Conservation (phyloP, 2,888 invertebrate species). For the Oxytorus armatus region DNA sequence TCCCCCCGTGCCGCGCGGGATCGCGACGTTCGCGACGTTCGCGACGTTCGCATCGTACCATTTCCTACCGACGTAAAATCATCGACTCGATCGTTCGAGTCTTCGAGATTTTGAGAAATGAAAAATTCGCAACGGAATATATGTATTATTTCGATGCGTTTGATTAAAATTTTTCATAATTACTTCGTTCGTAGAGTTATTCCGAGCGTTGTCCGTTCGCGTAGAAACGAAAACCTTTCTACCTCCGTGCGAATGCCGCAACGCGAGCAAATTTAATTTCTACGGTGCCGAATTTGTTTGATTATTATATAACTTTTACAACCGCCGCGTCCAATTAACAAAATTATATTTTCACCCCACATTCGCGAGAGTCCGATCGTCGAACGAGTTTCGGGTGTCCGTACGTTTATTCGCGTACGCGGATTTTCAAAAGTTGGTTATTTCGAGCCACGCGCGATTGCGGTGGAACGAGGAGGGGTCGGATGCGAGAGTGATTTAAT, state of each 20-base stretch:
- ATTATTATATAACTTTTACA: not conserved
- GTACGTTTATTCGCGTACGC: slow-evolving; percentile 10
- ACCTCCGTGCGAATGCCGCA: no score
- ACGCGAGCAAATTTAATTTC: no score
- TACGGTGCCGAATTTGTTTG: no score
- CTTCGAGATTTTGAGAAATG: no score
- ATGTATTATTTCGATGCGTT: no score
- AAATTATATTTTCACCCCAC: not conserved
- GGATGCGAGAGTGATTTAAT: slow-evolving; percentile 70
- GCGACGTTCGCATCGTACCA: no score
- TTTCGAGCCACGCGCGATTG: not conserved
- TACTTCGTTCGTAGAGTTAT: no score
- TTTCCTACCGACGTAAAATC: no score
- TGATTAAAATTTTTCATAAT: no score
- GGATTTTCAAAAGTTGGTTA: slow-evolving; percentile 58
- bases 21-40: slow-evolving; percentile 48
- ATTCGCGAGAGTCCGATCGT: not conserved
- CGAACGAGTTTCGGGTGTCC: slow-evolving; percentile 24
- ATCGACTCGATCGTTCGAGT: no score
- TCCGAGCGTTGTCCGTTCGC: not conserved
- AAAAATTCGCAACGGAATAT: no score
- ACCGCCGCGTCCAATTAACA: not conserved
- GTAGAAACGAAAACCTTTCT: not conserved
- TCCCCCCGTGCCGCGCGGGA: slow-evolving; percentile 12
- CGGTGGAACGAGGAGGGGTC: slow-evolving; percentile 28